Conservation (phyloP, 2,113 vertebrate species). For the Edolisoma coerulescens region DNA sequence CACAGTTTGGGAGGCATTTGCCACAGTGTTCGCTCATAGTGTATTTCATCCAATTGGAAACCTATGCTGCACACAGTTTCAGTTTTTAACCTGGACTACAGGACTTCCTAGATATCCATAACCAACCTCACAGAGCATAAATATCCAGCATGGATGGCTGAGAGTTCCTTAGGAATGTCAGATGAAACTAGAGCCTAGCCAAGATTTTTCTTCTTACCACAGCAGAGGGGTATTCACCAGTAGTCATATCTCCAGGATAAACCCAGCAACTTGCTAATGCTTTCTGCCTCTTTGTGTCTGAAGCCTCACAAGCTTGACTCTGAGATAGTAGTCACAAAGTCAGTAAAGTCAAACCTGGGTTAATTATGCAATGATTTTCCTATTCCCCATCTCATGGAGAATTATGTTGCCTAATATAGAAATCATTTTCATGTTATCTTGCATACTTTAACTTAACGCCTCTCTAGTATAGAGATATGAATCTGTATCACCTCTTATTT, state of each 20-base stretch:
- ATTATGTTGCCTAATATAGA: neutral
- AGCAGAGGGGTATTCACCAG: neutral
- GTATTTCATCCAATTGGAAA: neutral
- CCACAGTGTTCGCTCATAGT: neutral
- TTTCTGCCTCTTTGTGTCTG: neutral
- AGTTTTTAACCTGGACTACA: neutral
- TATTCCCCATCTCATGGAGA: neutral
- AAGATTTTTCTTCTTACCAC: neutral
- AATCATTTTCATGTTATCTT: neutral
- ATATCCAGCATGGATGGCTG: neutral
- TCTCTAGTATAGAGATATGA: neutral
- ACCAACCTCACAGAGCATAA: neutral
- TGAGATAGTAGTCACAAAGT: neutral
- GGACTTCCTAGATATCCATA: neutral
- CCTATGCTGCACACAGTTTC: neutral
- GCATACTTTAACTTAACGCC: neutral
- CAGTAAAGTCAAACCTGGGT: neutral
- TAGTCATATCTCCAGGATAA: neutral
- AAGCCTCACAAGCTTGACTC: neutral
- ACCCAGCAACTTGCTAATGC: neutral
- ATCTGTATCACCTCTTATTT: neutral
- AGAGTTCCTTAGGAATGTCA: neutral
- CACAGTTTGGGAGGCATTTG: neutral
- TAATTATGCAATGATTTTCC: neutral
- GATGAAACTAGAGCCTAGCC: neutral